Evolutionary conservation across 2,113 vertebrate species (phyloP).

Genomic region (Xenotilapia leptura): DNA sequence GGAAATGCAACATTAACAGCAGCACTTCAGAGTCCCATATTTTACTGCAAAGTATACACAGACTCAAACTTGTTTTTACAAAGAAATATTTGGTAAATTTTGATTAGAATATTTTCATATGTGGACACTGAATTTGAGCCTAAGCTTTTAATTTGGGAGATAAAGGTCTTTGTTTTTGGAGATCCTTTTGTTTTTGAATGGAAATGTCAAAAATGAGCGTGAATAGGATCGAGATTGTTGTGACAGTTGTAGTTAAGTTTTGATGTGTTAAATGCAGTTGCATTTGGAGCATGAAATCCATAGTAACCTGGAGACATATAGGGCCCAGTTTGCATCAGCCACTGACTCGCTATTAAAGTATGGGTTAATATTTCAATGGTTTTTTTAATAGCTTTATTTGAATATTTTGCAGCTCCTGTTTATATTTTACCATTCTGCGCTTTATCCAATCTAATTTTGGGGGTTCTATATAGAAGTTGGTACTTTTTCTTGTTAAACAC

Average conservation of each 20-base stretch:
- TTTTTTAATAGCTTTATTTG: neutral
- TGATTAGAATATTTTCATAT: neutral
- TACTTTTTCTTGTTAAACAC: neutral
- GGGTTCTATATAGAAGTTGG: neutral
- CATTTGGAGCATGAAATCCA: neutral
- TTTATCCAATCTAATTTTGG: neutral
- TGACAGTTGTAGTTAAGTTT: neutral
- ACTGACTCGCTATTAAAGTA: neutral
- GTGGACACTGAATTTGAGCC: rapidly evolving
- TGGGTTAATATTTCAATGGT: neutral
- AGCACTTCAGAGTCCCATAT: neutral
- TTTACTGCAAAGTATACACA: neutral
- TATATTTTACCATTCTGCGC: neutral
- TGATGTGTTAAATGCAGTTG: neutral
- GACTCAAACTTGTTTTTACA: neutral
- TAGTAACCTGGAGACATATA: neutral
- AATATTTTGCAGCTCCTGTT: neutral
- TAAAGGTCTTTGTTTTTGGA: neutral
- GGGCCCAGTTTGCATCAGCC: neutral
- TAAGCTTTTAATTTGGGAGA: neutral
- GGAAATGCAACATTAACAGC: neutral
- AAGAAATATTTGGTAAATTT: neutral
- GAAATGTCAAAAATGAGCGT: neutral
- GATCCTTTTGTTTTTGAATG: neutral
- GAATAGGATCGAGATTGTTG: neutral